phyloP scores from a whole-genome alignment of 2,113 vertebrate genomes.

The Daboia siamensis region DNA sequence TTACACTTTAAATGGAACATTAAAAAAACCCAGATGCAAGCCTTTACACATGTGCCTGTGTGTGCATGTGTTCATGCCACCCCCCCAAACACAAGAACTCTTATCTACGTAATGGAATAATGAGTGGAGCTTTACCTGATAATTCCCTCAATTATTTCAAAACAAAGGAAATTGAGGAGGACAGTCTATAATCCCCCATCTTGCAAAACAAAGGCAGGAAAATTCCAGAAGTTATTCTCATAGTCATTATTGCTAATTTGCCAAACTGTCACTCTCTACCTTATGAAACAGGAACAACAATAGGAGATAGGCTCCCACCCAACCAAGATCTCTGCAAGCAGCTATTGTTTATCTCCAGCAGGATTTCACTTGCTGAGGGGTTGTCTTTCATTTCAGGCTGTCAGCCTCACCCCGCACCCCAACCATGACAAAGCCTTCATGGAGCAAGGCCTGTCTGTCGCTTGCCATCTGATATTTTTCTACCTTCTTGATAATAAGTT shows the following conservation, averaged over 20 bases:
- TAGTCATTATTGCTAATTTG: conserved; percentile 14
- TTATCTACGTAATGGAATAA: background rate
- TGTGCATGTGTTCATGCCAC: too few relatives aligned
- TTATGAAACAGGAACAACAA: background rate
- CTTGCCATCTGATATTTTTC: conserved; percentile 12
- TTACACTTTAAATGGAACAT: background rate
- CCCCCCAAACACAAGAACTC: background rate
- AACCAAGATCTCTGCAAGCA: background rate
- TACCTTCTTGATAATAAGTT: conserved; percentile 28
- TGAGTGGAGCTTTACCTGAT: background rate
- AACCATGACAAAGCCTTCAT: background rate
- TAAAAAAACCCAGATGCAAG: background rate
- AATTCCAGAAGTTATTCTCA: conserved; percentile 8
- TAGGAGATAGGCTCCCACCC: background rate
- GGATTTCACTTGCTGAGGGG: conserved; percentile 8
- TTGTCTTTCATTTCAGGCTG: background rate
- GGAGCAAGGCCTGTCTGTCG: background rate
- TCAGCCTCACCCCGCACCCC: background rate
- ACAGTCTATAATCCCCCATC: background rate
- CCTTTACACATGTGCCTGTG: background rate
- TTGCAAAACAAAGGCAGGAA: background rate
- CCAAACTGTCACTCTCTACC: background rate
- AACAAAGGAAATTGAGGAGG: background rate
- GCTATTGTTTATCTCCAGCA: background rate
- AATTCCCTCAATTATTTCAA: background rate